phyloP scores from a whole-genome alignment of 2,888 invertebrate species.

The Serrognathus titanus region DNA sequence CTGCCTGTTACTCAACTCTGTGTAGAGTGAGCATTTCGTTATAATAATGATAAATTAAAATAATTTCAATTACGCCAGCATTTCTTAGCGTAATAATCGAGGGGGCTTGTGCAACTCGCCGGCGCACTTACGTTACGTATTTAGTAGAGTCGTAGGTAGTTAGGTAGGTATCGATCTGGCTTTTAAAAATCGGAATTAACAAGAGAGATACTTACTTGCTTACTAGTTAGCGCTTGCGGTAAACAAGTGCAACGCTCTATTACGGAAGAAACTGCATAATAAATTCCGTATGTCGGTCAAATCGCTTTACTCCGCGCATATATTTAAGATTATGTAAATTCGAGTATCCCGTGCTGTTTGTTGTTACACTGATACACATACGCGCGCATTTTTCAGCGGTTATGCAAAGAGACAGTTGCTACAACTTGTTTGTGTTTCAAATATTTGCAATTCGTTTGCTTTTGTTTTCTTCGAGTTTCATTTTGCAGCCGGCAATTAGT shows the following conservation, averaged over 20 bases:
- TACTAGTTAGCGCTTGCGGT: slow-evolving; percentile 50
- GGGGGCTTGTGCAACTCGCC: slow-evolving; percentile 46
- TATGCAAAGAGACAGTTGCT: too few species aligned
- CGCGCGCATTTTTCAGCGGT: too few species aligned
- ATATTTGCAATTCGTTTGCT: too few species aligned
- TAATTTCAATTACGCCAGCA: slow-evolving; percentile 15
- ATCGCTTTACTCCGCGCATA: slow-evolving; percentile 1
- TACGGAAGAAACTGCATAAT: slow-evolving; percentile 24
- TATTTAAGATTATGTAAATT: background rate
- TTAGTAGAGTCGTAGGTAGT: too few species aligned
- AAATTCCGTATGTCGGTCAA: slow-evolving; percentile 20
- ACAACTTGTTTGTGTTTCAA: too few species aligned
- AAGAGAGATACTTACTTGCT: slow-evolving; percentile 49
- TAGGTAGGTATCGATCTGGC: too few species aligned
- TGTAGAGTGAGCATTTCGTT: background rate
- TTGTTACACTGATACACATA: too few species aligned
- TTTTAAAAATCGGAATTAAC: slow-evolving; percentile 51
- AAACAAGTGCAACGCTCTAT: slow-evolving; percentile 21
- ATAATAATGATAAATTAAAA: slow-evolving; percentile 13
- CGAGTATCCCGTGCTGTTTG: background rate
- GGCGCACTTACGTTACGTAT: slow-evolving; percentile 47
- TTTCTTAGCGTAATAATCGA: slow-evolving; percentile 18
- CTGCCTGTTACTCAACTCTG: too few species aligned
- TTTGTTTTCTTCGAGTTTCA: too few species aligned
- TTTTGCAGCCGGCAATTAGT: too few species aligned